phyloP scores from a whole-genome alignment of 2,797 vertebrate species.

The Oceanodroma leucorhoa region DNA sequence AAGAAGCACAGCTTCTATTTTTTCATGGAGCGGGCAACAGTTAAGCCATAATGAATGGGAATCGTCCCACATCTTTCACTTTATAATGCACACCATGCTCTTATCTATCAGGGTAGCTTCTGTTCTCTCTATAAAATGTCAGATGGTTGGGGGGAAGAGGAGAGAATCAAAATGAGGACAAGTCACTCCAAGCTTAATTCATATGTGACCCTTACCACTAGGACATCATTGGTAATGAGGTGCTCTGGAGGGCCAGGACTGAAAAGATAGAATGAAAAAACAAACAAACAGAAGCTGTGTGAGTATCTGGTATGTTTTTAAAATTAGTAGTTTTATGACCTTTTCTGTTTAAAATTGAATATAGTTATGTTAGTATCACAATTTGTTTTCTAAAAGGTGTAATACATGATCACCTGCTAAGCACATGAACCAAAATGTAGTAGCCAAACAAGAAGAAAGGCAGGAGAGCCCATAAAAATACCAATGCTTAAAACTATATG shows the following conservation, averaged over 20 bases:
- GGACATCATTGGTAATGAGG: conserved; percentile 80
- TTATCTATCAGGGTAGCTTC: not conserved
- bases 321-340: not conserved
- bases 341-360: not conserved
- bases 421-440: not conserved
- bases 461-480: not conserved
- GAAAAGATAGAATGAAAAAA: conserved; percentile 44
- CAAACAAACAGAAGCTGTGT: not conserved
- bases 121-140: not conserved
- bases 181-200: not conserved
- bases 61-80: not conserved
- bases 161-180: not conserved
- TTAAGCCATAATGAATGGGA: not conserved
- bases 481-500: not conserved
- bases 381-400: not conserved
- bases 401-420: not conserved
- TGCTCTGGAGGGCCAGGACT: conserved; percentile 70
- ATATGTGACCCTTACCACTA: conserved; percentile 77
- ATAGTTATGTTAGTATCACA: not conserved
- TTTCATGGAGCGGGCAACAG: not conserved
- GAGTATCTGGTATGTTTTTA: not conserved
- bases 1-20: not conserved
- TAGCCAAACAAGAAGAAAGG: not conserved
- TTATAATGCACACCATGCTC: not conserved
- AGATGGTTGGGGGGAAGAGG: not conserved